Base-by-base conservation (phyloP, 2,888 invertebrate species). In the Acrocyrtus sp. region DNA sequence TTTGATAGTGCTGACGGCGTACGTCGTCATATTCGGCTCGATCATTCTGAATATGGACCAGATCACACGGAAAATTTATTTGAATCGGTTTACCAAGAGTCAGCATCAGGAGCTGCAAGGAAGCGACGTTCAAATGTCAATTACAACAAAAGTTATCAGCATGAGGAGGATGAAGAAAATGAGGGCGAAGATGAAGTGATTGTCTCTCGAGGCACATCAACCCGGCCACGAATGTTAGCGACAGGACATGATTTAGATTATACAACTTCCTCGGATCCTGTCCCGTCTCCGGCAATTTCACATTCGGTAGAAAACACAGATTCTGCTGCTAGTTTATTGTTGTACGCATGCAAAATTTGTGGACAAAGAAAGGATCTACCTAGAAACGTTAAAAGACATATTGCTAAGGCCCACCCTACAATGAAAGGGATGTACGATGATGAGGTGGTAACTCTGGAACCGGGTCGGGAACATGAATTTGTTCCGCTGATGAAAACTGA, bases 41-140 rank as follows among this genome's bases (percentile, higher is more conserved):
- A 10, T 0, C 72, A 72, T 21, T 22, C 39, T n/a, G 72, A 65
- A 19, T 72, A 65, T 15, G 60, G 47, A 1, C 45, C 51, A 4
- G 72, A 72, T 0, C 72, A 65, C 8, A 39, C 60, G 15, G 72
- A 72, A 19, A 60, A 53, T 39, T 39, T 72, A 17, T 47, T 72
- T 17, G 24, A 17, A 1, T 3, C 26, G 3, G 6, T 57, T 0
- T 51, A 26, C 12, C 50, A 56, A 3, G 27, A 50, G 3, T n/a
- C 19, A 3, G 39, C 45, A 0, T 50, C 41, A 17, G 43, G 57
- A 29, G 19, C 26, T 19, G 27, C 54, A n/a, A 15, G 53, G 15
- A 3, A 4, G 8, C 19, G 57, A 8, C 24, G n/a, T 21, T 19
- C 34, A 6, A 54, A 39, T 29, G 26, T 48, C 1, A 21, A 26